A percentile compares a stretch with the other conserved stretches of the same genome.
Evolutionary conservation across 2,113 vertebrate species (phyloP).

Genomic region (Mustelus asterias): DNA sequence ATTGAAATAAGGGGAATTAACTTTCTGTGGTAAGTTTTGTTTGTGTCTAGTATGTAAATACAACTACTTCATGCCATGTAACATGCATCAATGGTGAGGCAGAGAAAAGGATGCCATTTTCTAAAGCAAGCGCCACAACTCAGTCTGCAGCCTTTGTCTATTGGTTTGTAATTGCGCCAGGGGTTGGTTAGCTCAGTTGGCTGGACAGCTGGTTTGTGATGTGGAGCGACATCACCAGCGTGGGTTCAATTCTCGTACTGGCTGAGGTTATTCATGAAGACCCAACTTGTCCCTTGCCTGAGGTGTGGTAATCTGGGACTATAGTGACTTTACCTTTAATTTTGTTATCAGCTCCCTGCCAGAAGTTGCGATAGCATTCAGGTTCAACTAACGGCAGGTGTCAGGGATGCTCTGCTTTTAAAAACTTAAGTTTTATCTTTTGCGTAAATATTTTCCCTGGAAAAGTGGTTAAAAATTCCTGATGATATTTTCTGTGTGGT

Average conservation of each 20-base stretch:
- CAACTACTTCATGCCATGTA: background rate
- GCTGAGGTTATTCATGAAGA: too few relatives aligned
- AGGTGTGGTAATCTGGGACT: too few relatives aligned
- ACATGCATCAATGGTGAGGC: background rate
- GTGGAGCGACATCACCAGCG: too few relatives aligned
- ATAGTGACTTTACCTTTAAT: too few relatives aligned
- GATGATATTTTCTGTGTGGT: background rate
- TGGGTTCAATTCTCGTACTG: too few relatives aligned
- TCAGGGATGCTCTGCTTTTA: background rate
- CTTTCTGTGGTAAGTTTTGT: background rate
- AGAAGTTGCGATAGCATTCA: background rate
- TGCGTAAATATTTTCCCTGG: background rate
- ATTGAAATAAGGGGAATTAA: background rate
- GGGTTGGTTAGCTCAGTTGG: too few relatives aligned
- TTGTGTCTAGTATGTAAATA: background rate
- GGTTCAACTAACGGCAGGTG: background rate
- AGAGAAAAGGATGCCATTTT: background rate
- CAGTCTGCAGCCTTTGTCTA: background rate
- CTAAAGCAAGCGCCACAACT: background rate
- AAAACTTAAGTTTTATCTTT: background rate
- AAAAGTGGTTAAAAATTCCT: background rate
- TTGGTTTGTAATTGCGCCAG: background rate
- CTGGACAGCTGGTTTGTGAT: too few relatives aligned
- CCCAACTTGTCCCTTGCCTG: too few relatives aligned
- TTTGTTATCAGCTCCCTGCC: background rate